Base-by-base conservation (phyloP, 2,797 vertebrate genomes). In the Sebastes goodei region DNA sequence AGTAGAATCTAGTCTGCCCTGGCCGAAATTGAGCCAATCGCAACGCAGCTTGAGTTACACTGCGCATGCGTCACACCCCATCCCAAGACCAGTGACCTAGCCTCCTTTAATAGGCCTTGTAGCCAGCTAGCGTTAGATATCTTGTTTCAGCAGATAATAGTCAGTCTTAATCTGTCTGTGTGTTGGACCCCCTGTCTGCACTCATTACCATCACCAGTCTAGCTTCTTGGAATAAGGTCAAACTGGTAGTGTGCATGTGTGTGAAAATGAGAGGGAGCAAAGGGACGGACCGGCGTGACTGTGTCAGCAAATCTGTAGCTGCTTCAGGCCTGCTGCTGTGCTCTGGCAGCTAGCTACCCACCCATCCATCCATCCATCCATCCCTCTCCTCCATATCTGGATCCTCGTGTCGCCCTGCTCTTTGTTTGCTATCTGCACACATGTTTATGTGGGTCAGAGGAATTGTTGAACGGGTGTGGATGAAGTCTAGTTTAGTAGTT, bases 241-340 rank as follows among this genome's bases (percentile, higher is more conserved):
- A 33, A n/a, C 2, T 55, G 10, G 15, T 12, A 7, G 68, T 29
- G 33, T 33, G 3, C 35, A 38, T 38, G 35, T 38, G 35, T 30
- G 12, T 25, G 42, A 1, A 57, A 67, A 67, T 2, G 7, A 23
- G 20, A 23, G 56, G 32, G 68, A 59, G 53, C 38, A 15, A 46
- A 5, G 12, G 7, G 57, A 55, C n/a, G 53, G 15, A 83, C 64
- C 63, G 64, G 72, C 52, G 74, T 68, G 85, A 74, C 66, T 74
- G 89, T 92, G 89, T 89, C 91, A 91, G 90, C 88, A 90, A 75
- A 82, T 89, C 74, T 86, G 85, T 76, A 61, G 74, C 71, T 53
- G 80, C 73, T 49, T 78, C 71, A 32, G 91, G 91, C 91, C 35
- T 38, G 35, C 90, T 83, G 71, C 68, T 63, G 35, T 74, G 76